Conservation (phyloP, 2,888 invertebrate genomes). For the Eugnorisma glareosa region DNA sequence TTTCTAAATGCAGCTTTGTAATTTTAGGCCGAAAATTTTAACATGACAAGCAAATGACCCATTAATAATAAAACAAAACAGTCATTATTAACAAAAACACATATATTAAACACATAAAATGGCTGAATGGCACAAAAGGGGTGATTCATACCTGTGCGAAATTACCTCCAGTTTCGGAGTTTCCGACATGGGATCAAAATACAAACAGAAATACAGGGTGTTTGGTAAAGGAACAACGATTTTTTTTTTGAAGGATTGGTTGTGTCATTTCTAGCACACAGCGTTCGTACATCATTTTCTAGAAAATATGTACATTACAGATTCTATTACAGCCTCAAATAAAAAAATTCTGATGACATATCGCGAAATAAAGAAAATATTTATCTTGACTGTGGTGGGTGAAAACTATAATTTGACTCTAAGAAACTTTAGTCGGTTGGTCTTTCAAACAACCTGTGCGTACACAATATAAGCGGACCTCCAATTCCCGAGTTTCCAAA, state of each 20-base stretch:
- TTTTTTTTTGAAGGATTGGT: not conserved
- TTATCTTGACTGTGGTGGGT: not conserved
- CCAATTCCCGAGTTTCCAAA: slow-evolving; percentile 62
- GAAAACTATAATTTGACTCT: not conserved
- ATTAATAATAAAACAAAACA: slow-evolving; percentile 53
- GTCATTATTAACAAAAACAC: slow-evolving; percentile 54
- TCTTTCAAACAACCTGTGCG: slow-evolving; percentile 1
- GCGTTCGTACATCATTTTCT: not conserved
- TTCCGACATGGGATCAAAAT: slow-evolving; percentile 9
- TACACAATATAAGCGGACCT: slow-evolving; percentile 24
- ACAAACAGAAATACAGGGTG: not conserved
- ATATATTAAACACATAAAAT: slow-evolving; percentile 49
- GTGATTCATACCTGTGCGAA: slow-evolving; percentile 35
- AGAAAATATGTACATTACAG: not conserved
- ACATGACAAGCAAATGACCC: slow-evolving; percentile 26
- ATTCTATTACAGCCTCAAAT: not conserved
- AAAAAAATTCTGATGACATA: not conserved
- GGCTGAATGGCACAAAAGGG: slow-evolving; percentile 58
- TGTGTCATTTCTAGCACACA: not conserved
- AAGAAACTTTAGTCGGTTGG: not conserved
- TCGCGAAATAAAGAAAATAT: not conserved
- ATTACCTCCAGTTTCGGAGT: not conserved
- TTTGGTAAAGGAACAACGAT: not conserved
- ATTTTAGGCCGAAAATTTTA: slow-evolving; percentile 5
- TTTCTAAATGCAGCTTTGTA: not conserved